Percentiles rank a stretch among this genome's conserved stretches.
Conservation (phyloP, 2,888 invertebrate genomes). For the Hypercompe scribonia region DNA sequence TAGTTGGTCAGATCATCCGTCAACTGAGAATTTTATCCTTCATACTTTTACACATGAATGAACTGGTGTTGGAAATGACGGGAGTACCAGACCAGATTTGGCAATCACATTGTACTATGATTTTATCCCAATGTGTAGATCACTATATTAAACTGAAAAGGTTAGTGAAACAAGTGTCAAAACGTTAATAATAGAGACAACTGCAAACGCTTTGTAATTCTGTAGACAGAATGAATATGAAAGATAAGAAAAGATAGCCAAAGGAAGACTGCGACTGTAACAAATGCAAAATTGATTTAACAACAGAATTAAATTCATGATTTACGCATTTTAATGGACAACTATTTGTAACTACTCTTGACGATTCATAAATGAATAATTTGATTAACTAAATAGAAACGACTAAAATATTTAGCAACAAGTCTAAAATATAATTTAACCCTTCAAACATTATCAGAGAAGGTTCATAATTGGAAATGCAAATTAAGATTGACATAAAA, state of each 20-base stretch:
- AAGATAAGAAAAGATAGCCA: background rate
- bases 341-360: background rate
- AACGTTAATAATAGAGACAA: background rate
- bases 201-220: background rate
- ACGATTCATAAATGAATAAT: background rate
- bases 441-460: background rate
- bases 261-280: background rate
- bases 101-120: constrained; percentile 63
- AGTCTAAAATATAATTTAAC: background rate
- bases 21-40: constrained; percentile 71
- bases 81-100: constrained; percentile 53
- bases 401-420: background rate
- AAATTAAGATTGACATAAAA: background rate
- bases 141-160: constrained; percentile 74
- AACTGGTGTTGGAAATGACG: constrained; percentile 63
- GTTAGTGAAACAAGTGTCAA: constrained; percentile 44
- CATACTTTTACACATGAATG: constrained; percentile 68
- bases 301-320: background rate
- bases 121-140: constrained; percentile 70
- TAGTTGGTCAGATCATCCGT: constrained; percentile 75
- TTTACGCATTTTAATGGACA: background rate
- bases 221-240: background rate
- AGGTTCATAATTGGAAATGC: background rate
- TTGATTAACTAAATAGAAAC: background rate
- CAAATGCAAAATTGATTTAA: background rate